Percentiles rank a stretch among this genome's conserved stretches.
phyloP scores from a whole-genome alignment of 2,888 invertebrate species.

The Atrina japonica region DNA sequence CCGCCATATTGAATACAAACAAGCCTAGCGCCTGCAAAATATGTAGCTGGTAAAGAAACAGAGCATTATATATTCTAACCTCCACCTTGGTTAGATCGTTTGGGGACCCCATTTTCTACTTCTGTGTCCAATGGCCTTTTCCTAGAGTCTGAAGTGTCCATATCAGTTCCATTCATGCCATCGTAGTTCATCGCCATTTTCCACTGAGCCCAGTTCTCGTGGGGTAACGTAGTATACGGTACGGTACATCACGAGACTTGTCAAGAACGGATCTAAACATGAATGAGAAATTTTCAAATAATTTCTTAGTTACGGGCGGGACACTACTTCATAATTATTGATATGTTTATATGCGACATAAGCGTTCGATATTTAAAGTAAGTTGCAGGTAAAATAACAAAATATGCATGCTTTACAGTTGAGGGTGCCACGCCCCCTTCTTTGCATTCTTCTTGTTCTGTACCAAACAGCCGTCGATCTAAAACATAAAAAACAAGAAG shows the following conservation, averaged over 20 bases:
- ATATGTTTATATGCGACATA: too few relatives aligned
- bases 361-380: too few relatives aligned
- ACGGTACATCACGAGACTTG: conserved; percentile 67
- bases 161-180: conserved; percentile 77
- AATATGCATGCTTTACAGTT: too few relatives aligned
- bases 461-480: too few relatives aligned
- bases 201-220: conserved; percentile 78
- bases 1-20: conserved; percentile 76
- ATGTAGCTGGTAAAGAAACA: conserved; percentile 58
- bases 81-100: conserved; percentile 80
- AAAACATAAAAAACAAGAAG: too few relatives aligned
- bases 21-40: conserved; percentile 58
- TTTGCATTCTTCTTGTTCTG: conserved; percentile 24
- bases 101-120: conserved; percentile 79
- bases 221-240: conserved; percentile 72
- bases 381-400: too few relatives aligned
- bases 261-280: conserved; percentile 31
- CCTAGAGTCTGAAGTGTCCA: conserved; percentile 79
- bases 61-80: conserved; percentile 73
- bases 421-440: conserved; percentile 31
- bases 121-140: conserved; percentile 80
- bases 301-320: too few relatives aligned
- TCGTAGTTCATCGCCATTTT: conserved; percentile 77
- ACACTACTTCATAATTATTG: too few relatives aligned
- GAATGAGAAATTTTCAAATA: conserved; percentile 4